Base-by-base conservation (phyloP, 2,113 vertebrate species). In the Lethenteron camtschaticum region DNA sequence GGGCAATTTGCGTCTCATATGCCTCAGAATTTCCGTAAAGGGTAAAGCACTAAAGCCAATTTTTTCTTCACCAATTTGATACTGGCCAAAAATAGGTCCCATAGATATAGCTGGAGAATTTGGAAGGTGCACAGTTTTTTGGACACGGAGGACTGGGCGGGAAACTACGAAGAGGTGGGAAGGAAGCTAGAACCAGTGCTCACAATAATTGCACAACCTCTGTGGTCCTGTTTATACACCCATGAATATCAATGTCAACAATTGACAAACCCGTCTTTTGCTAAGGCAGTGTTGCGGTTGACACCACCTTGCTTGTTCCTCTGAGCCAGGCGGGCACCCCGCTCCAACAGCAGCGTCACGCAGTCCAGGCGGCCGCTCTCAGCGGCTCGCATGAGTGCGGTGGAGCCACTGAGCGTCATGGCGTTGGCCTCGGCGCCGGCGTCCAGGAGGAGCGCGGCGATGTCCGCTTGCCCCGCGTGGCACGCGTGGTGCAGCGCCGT, bases 401-500 rank as follows among this genome's bases (percentile, higher is more conserved):
- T 99, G 70, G 82, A 81, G 7, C 79, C 80, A n/a, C 82, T 81
- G 59, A 92, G 76, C 8, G 85, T 77, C 16, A 59, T 6, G 1
- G 83, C 80, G 20, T 99, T 78, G 18, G 95, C 58, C 0, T 3
- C 2, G 5, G 88, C 88, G 55, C 94, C 88, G 1, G 81, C 76
- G 55, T 83, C 73, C 63, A 96, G 58, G 1, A 99, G 78, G 69
- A 90, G 78, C 55, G 89, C 76, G 13, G 82, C 75, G 4, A 90
- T 76, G 14, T 88, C 83, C 12, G 82, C 77, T 55, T 89, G 83
- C 11, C 92, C 92, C 0, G 85, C 81, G 1, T 86, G 82, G 73
- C 87, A 89, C 0, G 92, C 92, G 0, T 92, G 88, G 70, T 99
- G 94, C n/a, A 99, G 85, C 0, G 94, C 83, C 6, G 87, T 95